Conservation (phyloP, 2,113 vertebrate genomes). For the Pongo pygmaeus region DNA sequence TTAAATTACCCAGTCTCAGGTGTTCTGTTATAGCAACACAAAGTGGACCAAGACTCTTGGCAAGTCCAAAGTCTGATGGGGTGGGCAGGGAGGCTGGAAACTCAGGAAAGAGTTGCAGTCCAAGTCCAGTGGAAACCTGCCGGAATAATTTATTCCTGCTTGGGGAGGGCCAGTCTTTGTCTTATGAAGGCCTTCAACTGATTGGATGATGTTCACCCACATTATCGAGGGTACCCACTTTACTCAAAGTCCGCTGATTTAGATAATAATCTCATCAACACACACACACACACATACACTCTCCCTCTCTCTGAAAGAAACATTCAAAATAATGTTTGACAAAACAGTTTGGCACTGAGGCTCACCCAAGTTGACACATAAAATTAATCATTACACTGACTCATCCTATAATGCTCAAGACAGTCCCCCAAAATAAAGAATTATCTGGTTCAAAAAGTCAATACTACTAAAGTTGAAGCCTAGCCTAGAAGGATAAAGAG, state of each 20-base stretch:
- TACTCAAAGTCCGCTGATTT: background rate
- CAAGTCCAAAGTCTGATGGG: background rate
- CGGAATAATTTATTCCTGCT: background rate
- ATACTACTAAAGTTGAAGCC: background rate
- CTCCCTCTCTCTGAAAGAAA: background rate
- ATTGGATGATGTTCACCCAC: background rate
- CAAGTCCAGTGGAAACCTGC: background rate
- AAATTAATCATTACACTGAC: background rate
- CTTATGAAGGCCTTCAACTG: background rate
- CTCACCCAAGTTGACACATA: background rate
- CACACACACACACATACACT: background rate
- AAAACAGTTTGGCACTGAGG: background rate
- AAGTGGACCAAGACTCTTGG: background rate
- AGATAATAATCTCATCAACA: background rate
- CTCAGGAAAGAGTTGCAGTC: background rate
- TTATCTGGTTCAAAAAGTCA: background rate
- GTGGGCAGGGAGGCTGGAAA: background rate
- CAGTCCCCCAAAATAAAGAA: background rate
- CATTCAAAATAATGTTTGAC: background rate
- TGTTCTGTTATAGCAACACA: background rate
- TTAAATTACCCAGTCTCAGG: background rate
- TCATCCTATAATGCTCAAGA: background rate
- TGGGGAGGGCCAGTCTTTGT: background rate
- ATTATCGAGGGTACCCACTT: background rate
- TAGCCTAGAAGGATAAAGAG: background rate